Base-by-base conservation (phyloP, 2,888 invertebrate genomes). In the Phaedon cochleariae region DNA sequence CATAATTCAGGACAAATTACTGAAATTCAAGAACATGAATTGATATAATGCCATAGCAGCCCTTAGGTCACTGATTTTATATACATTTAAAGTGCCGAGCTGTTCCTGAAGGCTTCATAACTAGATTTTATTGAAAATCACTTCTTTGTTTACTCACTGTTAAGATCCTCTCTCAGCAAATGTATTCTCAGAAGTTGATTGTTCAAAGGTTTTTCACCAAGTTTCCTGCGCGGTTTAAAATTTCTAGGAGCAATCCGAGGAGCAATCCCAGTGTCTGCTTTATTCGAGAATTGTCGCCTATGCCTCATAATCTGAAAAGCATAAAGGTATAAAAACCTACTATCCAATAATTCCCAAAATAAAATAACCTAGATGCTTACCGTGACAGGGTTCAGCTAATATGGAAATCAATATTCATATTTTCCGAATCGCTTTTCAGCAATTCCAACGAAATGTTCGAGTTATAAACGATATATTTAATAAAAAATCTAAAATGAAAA, bases 351-450 rank as follows among this genome's bases (percentile, higher is more conserved):
- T 9, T 7, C n/a, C 20, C 2, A 17, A 31, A 54, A 54, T 22
- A 34, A 21, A 21, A 9, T 1, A n/a, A n/a, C n/a, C n/a, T 26
- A 17, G 21, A 22, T 55, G 55, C 55, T 22, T 41, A 55, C 55
- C 55, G 22, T 41, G 41, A 55, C 55, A 55, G 41, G n/a, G 22
- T 4, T 55, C 55, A 55, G 15, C 41, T 45, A 12, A 55, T 55
- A 20, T 6, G 41, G 22, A 55, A 55, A 55, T 55, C 41, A 34
- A 45, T 45, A 55, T 41, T 41, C 55, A 55, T 55, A 55, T 37
- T 41, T 55, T 55, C 41, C 26, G 41, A 22, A 55, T 55, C 15
- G 20, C 54, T 52, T 17, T 29, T 1, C 20, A 53, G 53, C 53
- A 34, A 54, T 31, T 54, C 37, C 20, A 34, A 26, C 4, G 26